A percentile compares a stretch with the other conserved stretches of the same genome.
Conservation (phyloP, 2,888 invertebrate genomes). For the Hartigia nigra region DNA sequence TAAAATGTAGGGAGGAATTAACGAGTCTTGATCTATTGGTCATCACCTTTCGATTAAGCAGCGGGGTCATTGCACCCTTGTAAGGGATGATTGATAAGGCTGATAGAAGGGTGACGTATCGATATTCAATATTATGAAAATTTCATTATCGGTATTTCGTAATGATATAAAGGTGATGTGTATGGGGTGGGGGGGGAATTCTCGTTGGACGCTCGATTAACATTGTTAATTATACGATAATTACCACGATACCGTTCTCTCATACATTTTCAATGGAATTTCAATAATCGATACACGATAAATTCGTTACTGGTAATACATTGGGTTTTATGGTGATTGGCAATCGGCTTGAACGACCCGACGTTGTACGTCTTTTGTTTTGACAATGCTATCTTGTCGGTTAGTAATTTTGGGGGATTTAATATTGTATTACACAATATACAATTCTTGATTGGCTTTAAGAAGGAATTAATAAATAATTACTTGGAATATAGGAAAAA, state of each 20-base stretch:
- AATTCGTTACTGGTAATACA: background rate
- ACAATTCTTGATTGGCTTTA: background rate
- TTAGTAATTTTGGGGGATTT: background rate
- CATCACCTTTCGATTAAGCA: background rate
- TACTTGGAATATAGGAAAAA: background rate
- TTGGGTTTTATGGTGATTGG: background rate
- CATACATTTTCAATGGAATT: constrained; percentile 41
- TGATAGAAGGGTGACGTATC: constrained; percentile 48
- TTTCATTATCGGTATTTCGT: constrained; percentile 56
- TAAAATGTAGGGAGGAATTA: background rate
- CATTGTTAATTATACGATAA: constrained; percentile 59
- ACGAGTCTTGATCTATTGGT: background rate
- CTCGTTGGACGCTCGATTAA: constrained; percentile 60
- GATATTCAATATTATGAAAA: constrained; percentile 59
- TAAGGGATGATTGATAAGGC: constrained; percentile 50
- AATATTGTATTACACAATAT: background rate
- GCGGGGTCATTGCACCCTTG: background rate
- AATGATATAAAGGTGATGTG: constrained; percentile 55
- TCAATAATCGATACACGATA: constrained; percentile 39
- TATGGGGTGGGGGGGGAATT: constrained; percentile 10
- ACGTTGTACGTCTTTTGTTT: background rate
- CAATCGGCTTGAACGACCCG: background rate
- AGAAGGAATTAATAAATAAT: background rate
- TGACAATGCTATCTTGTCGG: background rate
- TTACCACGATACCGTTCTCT: constrained; percentile 28